These are phyloP conservation scores for Dendrolimus pini DNA, from an alignment of 2,888 invertebrate species.

Conservation along the genomic window DNA sequence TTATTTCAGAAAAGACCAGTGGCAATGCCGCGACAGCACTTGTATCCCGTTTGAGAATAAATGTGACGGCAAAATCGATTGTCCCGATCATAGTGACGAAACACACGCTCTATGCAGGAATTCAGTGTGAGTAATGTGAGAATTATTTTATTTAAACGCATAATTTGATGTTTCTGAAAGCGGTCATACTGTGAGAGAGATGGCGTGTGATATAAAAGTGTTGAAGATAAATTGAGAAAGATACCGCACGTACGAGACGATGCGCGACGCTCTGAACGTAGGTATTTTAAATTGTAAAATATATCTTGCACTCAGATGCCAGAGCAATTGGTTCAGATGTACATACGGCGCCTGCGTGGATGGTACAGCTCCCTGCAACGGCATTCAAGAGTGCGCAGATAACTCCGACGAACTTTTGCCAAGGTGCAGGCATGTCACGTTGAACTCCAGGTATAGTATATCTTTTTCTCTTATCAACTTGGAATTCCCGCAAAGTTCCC, in stretches of 20 bases:
- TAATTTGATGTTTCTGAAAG: constrained; percentile 2
- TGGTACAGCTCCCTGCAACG: constrained; percentile 52
- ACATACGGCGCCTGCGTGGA: constrained; percentile 63
- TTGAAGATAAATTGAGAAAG: background rate
- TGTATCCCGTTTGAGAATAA: constrained; percentile 53
- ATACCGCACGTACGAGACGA: background rate
- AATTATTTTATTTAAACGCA: background rate
- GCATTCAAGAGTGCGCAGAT: constrained; percentile 51
- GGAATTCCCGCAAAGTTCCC: too few species aligned
- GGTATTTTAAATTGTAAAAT: too few species aligned
- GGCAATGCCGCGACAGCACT: constrained; percentile 42
- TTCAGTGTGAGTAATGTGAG: constrained; percentile 28
- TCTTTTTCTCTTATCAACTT: background rate
- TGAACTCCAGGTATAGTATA: constrained; percentile 28
- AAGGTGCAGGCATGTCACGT: constrained; percentile 39
- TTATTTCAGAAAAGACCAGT: constrained; percentile 36
- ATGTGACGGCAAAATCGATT: constrained; percentile 51
- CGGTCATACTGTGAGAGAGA: background rate
- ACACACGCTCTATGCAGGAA: constrained; percentile 44
- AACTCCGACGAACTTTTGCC: constrained; percentile 59
- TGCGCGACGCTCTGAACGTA: background rate
- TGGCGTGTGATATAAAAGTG: background rate
- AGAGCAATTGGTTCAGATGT: constrained; percentile 49
- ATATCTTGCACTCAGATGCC: constrained; percentile 28
- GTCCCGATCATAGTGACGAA: constrained; percentile 55